Conservation (phyloP, 2,888 invertebrate genomes). For the Cantharis rufa region DNA sequence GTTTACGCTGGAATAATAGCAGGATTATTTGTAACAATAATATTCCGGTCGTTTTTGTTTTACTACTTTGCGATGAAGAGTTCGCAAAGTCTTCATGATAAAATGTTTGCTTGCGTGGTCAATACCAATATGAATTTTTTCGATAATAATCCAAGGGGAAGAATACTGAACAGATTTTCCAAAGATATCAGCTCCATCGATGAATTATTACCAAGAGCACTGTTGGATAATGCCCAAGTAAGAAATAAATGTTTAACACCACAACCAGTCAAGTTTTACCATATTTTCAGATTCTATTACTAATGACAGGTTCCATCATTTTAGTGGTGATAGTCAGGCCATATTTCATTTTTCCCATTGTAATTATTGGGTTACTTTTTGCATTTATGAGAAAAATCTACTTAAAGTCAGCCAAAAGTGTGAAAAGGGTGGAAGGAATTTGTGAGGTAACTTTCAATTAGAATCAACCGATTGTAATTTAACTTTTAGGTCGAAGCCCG, state of each 20-base stretch:
- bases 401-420: conserved; percentile 70
- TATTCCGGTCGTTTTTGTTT: conserved; percentile 67
- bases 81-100: conserved; percentile 70
- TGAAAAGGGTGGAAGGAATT: conserved; percentile 70
- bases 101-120: conserved; percentile 67
- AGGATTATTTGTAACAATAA: conserved; percentile 60
- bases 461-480: neutral
- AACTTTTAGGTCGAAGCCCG: conserved; percentile 74
- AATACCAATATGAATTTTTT: conserved; percentile 72
- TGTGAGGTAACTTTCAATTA: conserved; percentile 56
- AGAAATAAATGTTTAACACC: neutral
- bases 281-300: conserved; percentile 54
- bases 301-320: conserved; percentile 59
- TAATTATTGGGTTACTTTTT: conserved; percentile 64
- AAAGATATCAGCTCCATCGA: conserved; percentile 83
- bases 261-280: neutral
- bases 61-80: conserved; percentile 66
- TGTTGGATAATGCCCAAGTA: conserved; percentile 65
- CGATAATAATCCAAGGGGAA: conserved; percentile 80
- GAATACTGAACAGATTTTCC: conserved; percentile 80
- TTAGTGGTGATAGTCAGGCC: conserved; percentile 62
- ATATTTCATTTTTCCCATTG: conserved; percentile 55
- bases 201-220: conserved; percentile 70
- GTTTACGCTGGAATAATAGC: conserved; percentile 64
- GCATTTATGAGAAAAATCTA: conserved; percentile 66